Conservation (phyloP, 1,140 invertebrate species). For the Sinella curviseta region DNA sequence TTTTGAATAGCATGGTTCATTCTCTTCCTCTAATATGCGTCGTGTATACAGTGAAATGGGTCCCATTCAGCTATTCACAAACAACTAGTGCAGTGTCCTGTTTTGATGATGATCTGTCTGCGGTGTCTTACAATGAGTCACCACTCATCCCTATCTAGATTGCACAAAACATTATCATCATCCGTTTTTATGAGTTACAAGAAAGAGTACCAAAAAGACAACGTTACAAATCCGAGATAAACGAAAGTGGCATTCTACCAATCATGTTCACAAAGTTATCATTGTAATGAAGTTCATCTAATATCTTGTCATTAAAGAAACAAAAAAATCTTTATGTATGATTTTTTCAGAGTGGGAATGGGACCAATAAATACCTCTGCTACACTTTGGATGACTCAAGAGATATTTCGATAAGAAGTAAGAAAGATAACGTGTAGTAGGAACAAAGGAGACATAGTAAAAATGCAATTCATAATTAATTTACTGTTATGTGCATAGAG, state of each 20-base stretch:
- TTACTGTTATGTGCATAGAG: neutral
- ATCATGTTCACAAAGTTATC: neutral
- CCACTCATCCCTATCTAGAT: neutral
- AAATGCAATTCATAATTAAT: neutral
- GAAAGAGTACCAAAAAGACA: neutral
- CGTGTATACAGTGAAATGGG: too few relatives aligned
- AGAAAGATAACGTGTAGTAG: neutral
- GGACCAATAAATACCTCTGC: too few relatives aligned
- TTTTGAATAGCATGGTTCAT: too few relatives aligned
- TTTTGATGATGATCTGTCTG: constrained; percentile 6
- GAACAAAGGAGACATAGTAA: neutral
- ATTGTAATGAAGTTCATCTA: neutral
- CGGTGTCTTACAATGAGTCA: neutral
- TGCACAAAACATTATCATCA: neutral
- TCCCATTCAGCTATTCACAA: too few relatives aligned
- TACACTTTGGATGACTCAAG: too few relatives aligned
- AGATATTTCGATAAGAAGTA: too few relatives aligned
- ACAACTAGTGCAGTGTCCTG: neutral
- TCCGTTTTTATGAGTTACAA: too few relatives aligned
- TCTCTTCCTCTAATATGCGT: too few relatives aligned
- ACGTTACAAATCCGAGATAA: neutral
- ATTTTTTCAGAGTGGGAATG: too few relatives aligned
- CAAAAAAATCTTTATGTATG: too few relatives aligned
- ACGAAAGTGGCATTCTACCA: neutral
- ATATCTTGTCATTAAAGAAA: neutral